Evolutionary conservation across 1,140 invertebrate genomes (phyloP), one percentile per base, ranked within the genome.

Genomic region (Caerostris darwini): DNA sequence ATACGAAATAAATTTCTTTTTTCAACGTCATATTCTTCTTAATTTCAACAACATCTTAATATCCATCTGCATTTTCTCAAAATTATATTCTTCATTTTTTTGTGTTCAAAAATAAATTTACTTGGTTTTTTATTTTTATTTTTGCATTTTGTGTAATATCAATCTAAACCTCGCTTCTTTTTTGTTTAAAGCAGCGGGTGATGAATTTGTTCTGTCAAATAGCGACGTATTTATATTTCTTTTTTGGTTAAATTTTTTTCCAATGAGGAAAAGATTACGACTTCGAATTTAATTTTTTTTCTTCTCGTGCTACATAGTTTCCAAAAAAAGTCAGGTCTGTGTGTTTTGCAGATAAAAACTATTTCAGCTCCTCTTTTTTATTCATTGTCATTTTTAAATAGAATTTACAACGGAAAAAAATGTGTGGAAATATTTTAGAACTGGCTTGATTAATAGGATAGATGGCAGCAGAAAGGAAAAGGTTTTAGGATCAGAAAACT

Each of bases 161-260:
- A 34, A 34, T 34, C 34, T 34, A 34, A 34, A 34, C 34, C 34
- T 34, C 34, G 34, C 2, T 34, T 34, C 3, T 77, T 53, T 77
- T 77, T 77, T 77, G 34, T 50, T 77, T 77, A 77, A 77, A 12
- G 71, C 34, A 77, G 71, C 71, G 71, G 71, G 19, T 77, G 71
- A 77, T 77, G 71, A 77, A 77, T 77, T 77, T 77, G 71, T 50
- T 10, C 71, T 77, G 71, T 77, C 71, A 77, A 53, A 77, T 53
- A 53, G 8, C 71, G 50, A 77, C 71, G 10, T 50, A 77, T 77
- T 77, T 53, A 34, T 77, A 77, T 77, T 77, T 77, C 71, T n/a
- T 77, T 77, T 77, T 77, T 53, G 7, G 34, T 10, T 77, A 50
- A 53, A 34, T 34, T 1, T 77, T n/a, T 53, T 77, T 50, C 5